phyloP scores from a whole-genome alignment of 2,888 invertebrate genomes.

The Petrophora chlorosata region DNA sequence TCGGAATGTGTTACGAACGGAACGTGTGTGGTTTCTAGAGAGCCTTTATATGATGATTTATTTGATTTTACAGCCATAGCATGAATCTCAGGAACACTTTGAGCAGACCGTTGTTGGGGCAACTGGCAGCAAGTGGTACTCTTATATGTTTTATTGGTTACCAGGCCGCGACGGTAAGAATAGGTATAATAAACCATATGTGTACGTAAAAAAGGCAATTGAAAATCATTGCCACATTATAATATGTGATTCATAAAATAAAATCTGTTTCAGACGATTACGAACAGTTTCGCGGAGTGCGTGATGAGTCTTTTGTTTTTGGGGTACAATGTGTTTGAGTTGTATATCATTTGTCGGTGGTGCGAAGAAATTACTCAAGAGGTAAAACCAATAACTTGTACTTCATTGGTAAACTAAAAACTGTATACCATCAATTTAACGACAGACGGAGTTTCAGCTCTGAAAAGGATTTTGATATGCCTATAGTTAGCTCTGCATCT shows the following conservation, averaged over 20 bases:
- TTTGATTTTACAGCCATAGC: conserved; percentile 52
- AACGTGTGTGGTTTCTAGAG: conserved; percentile 9
- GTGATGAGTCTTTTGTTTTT: conserved; percentile 67
- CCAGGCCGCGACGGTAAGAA: conserved; percentile 64
- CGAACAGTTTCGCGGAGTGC: conserved; percentile 54
- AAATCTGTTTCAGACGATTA: conserved; percentile 53
- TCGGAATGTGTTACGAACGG: conserved; percentile 6
- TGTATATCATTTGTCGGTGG: conserved; percentile 71
- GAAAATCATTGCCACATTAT: too few species aligned
- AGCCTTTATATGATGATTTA: conserved; percentile 6
- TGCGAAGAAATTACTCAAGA: conserved; percentile 69
- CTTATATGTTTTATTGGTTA: conserved; percentile 71
- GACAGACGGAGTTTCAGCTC: too few species aligned
- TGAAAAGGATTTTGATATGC: too few species aligned
- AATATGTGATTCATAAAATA: background rate
- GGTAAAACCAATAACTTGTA: too few species aligned
- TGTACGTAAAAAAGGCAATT: too few species aligned
- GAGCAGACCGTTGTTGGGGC: conserved; percentile 69
- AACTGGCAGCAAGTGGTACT: conserved; percentile 63
- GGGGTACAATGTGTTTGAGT: conserved; percentile 65
- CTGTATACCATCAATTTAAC: too few species aligned
- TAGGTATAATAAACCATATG: too few species aligned
- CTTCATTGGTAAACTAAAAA: too few species aligned
- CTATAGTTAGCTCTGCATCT: too few species aligned
- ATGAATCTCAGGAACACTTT: conserved; percentile 55